Evolutionary conservation across 2,797 vertebrate genomes (phyloP).

Genomic region (Gymnoscopelus braueri): DNA sequence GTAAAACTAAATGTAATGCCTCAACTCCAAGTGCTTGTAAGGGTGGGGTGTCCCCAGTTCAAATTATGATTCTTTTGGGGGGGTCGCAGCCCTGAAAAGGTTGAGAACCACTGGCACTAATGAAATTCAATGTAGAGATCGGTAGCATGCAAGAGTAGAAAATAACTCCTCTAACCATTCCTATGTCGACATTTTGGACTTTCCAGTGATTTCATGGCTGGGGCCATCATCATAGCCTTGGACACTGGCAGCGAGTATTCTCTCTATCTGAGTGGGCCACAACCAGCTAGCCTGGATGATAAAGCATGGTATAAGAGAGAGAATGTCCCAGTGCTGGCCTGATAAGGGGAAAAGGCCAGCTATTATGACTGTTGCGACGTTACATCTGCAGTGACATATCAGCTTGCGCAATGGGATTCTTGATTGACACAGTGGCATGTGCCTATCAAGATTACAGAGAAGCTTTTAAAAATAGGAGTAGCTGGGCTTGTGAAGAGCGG

Average conservation of each 20-base stretch:
- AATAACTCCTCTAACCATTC: slow-evolving; percentile 22
- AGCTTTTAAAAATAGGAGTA: slow-evolving; percentile 71
- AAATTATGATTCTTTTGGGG: too few species aligned
- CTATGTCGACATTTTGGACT: slow-evolving; percentile 54
- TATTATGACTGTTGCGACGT: slow-evolving; percentile 70
- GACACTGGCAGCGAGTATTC: slow-evolving; percentile 43
- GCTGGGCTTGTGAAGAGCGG: slow-evolving; percentile 9
- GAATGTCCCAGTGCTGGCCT: slow-evolving; percentile 70
- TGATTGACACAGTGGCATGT: slow-evolving; percentile 79
- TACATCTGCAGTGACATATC: slow-evolving; percentile 82
- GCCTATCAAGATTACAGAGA: slow-evolving; percentile 71
- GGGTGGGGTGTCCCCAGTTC: too few species aligned
- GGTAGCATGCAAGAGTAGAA: too few species aligned
- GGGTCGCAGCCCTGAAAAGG: too few species aligned
- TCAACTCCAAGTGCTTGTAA: too few species aligned
- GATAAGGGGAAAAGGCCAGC: slow-evolving; percentile 72
- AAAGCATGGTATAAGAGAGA: slow-evolving; percentile 67
- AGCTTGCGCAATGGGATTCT: slow-evolving; percentile 71
- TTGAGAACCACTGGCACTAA: too few species aligned
- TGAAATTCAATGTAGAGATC: too few species aligned
- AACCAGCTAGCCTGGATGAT: slow-evolving; percentile 74
- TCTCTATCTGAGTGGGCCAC: slow-evolving; percentile 75
- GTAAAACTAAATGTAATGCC: too few species aligned
- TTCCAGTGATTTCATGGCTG: slow-evolving; percentile 72
- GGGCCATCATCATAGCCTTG: slow-evolving; percentile 61